Evolutionary conservation across 2,888 invertebrate genomes (phyloP), one percentile per base, ranked within the genome.

Genomic region (Nemoura dubitans): DNA sequence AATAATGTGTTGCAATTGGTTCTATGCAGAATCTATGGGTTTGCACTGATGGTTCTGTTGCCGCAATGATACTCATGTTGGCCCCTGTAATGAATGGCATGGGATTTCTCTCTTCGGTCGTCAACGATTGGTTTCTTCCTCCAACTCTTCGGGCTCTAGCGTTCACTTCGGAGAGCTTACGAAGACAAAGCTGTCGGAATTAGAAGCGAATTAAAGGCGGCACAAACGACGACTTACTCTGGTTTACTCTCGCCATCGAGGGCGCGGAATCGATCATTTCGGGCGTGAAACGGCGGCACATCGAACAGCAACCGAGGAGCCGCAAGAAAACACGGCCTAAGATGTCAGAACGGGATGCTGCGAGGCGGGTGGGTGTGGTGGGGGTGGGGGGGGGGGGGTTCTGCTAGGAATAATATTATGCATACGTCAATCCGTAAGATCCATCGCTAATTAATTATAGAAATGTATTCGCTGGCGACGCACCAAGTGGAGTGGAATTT

Each of bases 101-200:
- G 59, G 3, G 14, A 59, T 59, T 78, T 78, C 78, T 26, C 36
- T 7, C 27, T 3, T 28, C 30, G 25, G 82, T 25, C 28, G n/a
- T 82, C 82, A n/a, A 27, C 10, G 78, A 16, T 78, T 25, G 25
- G 28, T 28, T 26, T 28, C 28, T 78, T 78, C 78, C 21, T 21
- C 25, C 21, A 59, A 59, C 16, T 59, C 59, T 59, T 59, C 59
- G 59, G n/a, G 59, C n/a, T 5, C 27, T 78, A 6, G 16, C 78
- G 82, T 82, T 14, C 59, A 14, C 59, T 21, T 59, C 26, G 82
- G 82, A 28, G 30, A n/a, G 27, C 25, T 82, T 82, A 82, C 82
- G 27, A 14, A 82, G 82, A 82, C 82, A 82, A 82, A 82, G 82
- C 82, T 82, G 29, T 82, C 36, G 82, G 82, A 7, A 36, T 85